Evolutionary conservation across 2,888 invertebrate genomes (phyloP), one percentile per base, ranked within the genome.

Genomic region (Polylopha cassiicola): DNA sequence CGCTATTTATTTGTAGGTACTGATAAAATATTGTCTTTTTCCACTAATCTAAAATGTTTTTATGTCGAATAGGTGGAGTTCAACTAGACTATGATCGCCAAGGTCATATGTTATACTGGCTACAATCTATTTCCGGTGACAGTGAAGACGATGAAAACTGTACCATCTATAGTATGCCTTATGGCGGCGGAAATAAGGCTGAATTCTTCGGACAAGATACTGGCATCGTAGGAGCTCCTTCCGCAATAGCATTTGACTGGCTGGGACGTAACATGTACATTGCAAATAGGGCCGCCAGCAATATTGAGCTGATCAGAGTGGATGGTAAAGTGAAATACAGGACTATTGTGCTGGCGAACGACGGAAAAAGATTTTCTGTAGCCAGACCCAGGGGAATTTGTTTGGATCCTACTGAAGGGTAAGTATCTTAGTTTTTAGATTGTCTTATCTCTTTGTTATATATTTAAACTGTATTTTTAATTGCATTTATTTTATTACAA

Each of bases 231-330:
- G 97, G 98, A 0, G 92, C 96, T 0, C 95, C 98, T 0, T 94
- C 94, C 18, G 90, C 95, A 0, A 89, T 99, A 22, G 98, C 98
- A 0, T 95, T 98, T 62, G 99, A 99, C 71, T 99, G 99, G 98
- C 87, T 98, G 11, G 98, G 98, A 2, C 87, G 97, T 37, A 99
- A 99, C 79, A 73, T 99, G 18, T 98, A 93, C 70, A 92, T 98
- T 71, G 97, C 95, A 14, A 98, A 98, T 63, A 89, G 92, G 20
- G 87, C 91, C 2, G 95, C 96, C 1, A 94, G 95, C 37, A 97
- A 96, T 51, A 93, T 99, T 47, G 97, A 98, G 78, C 90, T 95
- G 1, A 89, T 97, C 0, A 89, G 93, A 50, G 90, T 95, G 1
- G 95, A 96, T 61, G 94, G 95, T 0, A 93, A 95, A 66, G 87